Evolutionary conservation across 2,797 vertebrate species (phyloP).

Genomic region (Orientallactaga sibirica): DNA sequence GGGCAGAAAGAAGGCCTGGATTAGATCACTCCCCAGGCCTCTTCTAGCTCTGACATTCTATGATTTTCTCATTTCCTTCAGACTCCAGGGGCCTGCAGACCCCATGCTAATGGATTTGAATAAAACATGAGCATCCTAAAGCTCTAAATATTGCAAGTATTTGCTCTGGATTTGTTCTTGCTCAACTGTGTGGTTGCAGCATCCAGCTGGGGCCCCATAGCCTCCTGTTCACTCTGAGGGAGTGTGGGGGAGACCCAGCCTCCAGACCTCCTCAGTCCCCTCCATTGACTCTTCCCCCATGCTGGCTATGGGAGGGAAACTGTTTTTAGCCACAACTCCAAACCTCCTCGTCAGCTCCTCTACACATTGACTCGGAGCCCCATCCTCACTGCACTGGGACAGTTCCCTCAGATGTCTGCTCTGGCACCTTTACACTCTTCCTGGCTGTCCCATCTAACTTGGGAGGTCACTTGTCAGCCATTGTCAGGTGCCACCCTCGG

Average conservation of each 20-base stretch:
- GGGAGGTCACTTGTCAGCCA: background rate
- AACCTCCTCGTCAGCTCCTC: background rate
- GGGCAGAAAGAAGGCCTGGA: conserved; percentile 74
- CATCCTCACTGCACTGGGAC: background rate
- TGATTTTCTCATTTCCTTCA: conserved; percentile 85
- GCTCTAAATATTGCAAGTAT: conserved; percentile 80
- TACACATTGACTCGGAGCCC: background rate
- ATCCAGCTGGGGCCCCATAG: conserved; percentile 73
- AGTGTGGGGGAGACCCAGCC: background rate
- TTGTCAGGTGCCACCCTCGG: background rate
- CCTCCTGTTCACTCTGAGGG: conserved; percentile 58
- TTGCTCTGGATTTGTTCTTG: conserved; percentile 79
- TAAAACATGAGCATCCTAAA: conserved; percentile 81
- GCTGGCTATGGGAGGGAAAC: background rate
- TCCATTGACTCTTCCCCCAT: background rate
- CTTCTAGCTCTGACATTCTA: conserved; percentile 79
- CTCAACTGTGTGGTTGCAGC: conserved; percentile 69
- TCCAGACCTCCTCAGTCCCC: background rate
- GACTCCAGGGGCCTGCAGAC: conserved; percentile 79
- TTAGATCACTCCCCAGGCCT: conserved; percentile 76
- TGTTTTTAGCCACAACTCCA: conserved; percentile 8
- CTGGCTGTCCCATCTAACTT: background rate
- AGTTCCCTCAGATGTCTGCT: conserved; percentile 2
- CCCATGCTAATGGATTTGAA: conserved; percentile 82
- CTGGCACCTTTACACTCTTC: background rate